These are phyloP conservation scores for Hepsetus odoe DNA, from an alignment of 2,113 vertebrate genomes.

Conservation along the genomic window DNA sequence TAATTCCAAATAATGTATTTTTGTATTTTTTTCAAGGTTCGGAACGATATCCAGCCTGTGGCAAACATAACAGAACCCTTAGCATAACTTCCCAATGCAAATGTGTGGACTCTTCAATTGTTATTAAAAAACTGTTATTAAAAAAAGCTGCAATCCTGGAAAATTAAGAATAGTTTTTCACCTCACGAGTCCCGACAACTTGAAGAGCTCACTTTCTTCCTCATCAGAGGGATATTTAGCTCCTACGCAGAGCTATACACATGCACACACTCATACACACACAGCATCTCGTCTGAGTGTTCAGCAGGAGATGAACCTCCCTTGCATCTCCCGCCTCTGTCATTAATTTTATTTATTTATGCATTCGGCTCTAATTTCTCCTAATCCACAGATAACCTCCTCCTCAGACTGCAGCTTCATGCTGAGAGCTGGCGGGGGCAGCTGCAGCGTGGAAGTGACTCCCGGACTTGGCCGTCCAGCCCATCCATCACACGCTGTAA, in stretches of 20 bases:
- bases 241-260: constrained; percentile 21
- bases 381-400: constrained; percentile 59
- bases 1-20: too few relatives aligned
- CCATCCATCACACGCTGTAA: constrained; percentile 39
- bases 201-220: too few relatives aligned
- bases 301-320: constrained; percentile 45
- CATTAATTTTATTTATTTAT: constrained; percentile 66
- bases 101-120: too few relatives aligned
- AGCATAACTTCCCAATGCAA: too few relatives aligned
- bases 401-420: constrained; percentile 50
- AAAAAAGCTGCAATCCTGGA: too few relatives aligned
- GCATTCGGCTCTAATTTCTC: constrained; percentile 64
- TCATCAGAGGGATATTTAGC: neutral
- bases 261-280: constrained; percentile 34
- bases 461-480: constrained; percentile 24
- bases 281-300: constrained; percentile 32
- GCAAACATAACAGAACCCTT: neutral
- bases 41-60: neutral
- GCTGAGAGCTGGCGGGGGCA: constrained; percentile 42
- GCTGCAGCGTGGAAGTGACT: constrained; percentile 12
- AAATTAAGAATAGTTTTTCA: too few relatives aligned
- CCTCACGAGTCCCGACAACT: too few relatives aligned
- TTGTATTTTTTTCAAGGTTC: too few relatives aligned
- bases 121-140: too few relatives aligned
- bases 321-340: constrained; percentile 54